These are phyloP conservation scores for Todiramphus chloris DNA, from an alignment of 2,113 vertebrate genomes.

Conservation along the genomic window DNA sequence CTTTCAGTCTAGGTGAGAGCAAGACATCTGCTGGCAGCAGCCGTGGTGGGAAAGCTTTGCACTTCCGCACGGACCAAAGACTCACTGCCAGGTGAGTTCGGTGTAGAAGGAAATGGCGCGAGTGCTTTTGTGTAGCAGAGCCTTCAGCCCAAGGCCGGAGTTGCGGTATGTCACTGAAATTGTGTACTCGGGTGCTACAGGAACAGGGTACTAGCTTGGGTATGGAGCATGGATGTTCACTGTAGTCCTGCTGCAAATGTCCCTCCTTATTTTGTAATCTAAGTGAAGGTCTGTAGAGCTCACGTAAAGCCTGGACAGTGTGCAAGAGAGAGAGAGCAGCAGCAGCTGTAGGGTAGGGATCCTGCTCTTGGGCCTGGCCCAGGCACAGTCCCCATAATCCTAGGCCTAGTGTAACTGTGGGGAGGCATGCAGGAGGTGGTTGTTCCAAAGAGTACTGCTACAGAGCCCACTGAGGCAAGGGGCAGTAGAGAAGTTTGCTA, in stretches of 20 bases:
- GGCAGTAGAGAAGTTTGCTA: not conserved
- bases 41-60: not conserved
- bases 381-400: accelerated
- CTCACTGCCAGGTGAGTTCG: accelerated
- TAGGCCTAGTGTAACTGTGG: accelerated
- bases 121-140: not conserved
- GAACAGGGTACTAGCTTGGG: not conserved
- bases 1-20: not conserved
- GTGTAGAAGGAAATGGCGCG: accelerated
- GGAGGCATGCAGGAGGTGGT: accelerated
- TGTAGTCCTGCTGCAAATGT: not conserved
- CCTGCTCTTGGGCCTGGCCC: not conserved
- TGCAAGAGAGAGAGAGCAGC: not conserved
- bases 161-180: not conserved
- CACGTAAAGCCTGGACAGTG: not conserved
- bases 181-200: not conserved
- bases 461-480: too few relatives aligned
- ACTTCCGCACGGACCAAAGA: not conserved
- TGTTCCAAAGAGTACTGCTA: not conserved
- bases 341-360: not conserved
- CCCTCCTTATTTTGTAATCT: not conserved
- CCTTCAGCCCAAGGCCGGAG: not conserved
- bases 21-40: not conserved
- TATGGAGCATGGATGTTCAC: not conserved
- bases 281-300: not conserved